Conservation (phyloP, 2,113 vertebrate genomes). For the Lepisosteus oculatus region DNA sequence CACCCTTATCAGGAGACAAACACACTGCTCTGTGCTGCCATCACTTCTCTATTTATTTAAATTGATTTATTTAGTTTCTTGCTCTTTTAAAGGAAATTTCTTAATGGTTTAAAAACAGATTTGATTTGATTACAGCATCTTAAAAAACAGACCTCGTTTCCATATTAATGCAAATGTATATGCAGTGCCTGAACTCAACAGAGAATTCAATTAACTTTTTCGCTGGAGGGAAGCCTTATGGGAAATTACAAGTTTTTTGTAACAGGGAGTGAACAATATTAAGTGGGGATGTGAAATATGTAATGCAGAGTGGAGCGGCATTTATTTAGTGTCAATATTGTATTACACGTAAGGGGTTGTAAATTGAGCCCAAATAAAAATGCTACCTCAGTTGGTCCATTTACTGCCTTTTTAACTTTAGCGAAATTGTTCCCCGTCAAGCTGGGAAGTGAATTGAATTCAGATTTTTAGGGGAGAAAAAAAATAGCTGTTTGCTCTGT, state of each 20-base stretch:
- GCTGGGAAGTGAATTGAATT: too few species aligned
- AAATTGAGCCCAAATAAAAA: too few species aligned
- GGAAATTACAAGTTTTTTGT: constrained; percentile 33
- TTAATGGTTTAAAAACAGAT: constrained; percentile 54
- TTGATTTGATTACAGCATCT: constrained; percentile 38
- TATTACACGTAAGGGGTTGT: too few species aligned
- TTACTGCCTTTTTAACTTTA: too few species aligned
- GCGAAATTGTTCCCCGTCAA: too few species aligned
- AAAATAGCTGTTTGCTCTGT: too few species aligned
- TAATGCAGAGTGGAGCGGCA: too few species aligned
- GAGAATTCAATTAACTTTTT: constrained; percentile 59
- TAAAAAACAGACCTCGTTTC: constrained; percentile 36
- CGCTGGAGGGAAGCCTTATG: not conserved
- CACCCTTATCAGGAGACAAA: constrained; percentile 72
- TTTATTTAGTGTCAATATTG: too few species aligned
- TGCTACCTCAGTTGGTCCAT: too few species aligned
- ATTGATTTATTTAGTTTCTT: constrained; percentile 65
- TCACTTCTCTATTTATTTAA: constrained; percentile 50
- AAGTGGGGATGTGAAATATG: not conserved
- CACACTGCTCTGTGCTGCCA: constrained; percentile 51
- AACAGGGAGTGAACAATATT: constrained; percentile 35
- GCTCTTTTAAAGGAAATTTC: constrained; percentile 43
- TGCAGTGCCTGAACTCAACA: constrained; percentile 37
- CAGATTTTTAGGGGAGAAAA: too few species aligned
- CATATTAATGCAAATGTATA: constrained; percentile 46